Conservation (phyloP, 2,888 invertebrate genomes). For the Linnaemya vulpina region DNA sequence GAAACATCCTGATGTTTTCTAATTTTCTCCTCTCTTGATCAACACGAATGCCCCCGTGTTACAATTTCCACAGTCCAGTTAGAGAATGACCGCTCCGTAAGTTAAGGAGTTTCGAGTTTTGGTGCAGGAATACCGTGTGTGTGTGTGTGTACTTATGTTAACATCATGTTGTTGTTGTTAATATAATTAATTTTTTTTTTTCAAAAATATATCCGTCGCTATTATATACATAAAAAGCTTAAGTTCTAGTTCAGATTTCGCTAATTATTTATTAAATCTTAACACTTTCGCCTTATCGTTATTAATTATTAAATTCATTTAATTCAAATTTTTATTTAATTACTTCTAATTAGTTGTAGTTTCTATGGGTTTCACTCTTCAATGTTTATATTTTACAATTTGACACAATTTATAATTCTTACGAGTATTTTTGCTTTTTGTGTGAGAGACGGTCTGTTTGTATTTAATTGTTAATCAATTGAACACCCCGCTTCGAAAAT, state of each 20-base stretch:
- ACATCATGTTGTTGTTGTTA: not conserved
- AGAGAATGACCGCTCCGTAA: too few relatives aligned
- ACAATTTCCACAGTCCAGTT: too few relatives aligned
- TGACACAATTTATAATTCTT: slow-evolving; percentile 51
- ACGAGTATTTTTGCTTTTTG: slow-evolving; percentile 23
- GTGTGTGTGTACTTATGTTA: not conserved
- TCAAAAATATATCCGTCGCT: slow-evolving; percentile 25
- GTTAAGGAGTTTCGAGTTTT: too few relatives aligned
- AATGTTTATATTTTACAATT: slow-evolving; percentile 65
- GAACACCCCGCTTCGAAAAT: slow-evolving; percentile 15
- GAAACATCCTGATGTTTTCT: too few relatives aligned
- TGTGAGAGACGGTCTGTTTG: slow-evolving; percentile 35
- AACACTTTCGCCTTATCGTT: slow-evolving; percentile 34
- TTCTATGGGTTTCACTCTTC: slow-evolving; percentile 66
- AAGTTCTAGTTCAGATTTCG: slow-evolving; percentile 39
- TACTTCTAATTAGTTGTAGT: slow-evolving; percentile 59
- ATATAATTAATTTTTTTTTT: slow-evolving; percentile 1
- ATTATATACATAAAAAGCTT: slow-evolving; percentile 52
- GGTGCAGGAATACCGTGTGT: not conserved
- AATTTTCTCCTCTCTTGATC: too few relatives aligned
- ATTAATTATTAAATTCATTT: slow-evolving; percentile 51
- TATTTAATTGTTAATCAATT: slow-evolving; percentile 7
- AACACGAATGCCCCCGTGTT: too few relatives aligned
- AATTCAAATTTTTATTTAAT: slow-evolving; percentile 58
- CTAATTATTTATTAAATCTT: slow-evolving; percentile 53